A percentile compares a stretch with the other conserved stretches of the same genome.
phyloP scores from a whole-genome alignment of 2,797 vertebrate genomes.

The Acanthurus lineatus region DNA sequence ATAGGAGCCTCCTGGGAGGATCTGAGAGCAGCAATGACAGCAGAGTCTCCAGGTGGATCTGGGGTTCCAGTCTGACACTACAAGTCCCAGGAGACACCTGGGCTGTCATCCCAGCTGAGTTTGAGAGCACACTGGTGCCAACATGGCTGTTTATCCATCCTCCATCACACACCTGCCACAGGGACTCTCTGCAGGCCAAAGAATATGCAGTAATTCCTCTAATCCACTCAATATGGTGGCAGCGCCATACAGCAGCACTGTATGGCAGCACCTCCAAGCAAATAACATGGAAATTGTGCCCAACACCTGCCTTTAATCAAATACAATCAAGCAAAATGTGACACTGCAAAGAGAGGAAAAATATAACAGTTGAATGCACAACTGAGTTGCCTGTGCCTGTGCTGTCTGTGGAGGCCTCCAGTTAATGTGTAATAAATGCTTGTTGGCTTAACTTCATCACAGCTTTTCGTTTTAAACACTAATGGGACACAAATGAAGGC shows the following conservation, averaged over 20 bases:
- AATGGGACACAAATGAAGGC: neutral
- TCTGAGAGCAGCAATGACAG: conserved; percentile 59
- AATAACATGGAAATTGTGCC: conserved; percentile 77
- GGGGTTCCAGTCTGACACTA: conserved; percentile 77
- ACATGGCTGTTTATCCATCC: conserved; percentile 82
- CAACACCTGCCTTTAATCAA: conserved; percentile 81
- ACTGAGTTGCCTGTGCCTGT: conserved; percentile 22
- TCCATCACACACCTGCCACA: conserved; percentile 83
- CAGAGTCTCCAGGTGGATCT: conserved; percentile 78
- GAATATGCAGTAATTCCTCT: conserved; percentile 82
- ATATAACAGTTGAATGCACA: conserved; percentile 46
- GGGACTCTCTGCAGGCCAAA: conserved; percentile 75
- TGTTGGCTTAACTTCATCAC: neutral
- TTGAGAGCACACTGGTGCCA: conserved; percentile 74
- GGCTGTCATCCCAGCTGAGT: conserved; percentile 77
- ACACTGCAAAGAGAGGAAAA: conserved; percentile 49
- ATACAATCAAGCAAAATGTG: conserved; percentile 64
- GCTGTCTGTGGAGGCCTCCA: conserved; percentile 10
- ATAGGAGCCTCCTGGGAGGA: conserved; percentile 46
- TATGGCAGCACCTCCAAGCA: conserved; percentile 69
- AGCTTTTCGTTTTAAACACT: neutral
- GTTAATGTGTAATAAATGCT: conserved; percentile 5
- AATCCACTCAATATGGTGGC: conserved; percentile 86
- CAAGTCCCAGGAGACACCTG: conserved; percentile 78
- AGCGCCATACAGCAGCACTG: conserved; percentile 53